Evolutionary conservation across 1,140 invertebrate genomes (phyloP).

Genomic region (Yoshiicerus persimilis): DNA sequence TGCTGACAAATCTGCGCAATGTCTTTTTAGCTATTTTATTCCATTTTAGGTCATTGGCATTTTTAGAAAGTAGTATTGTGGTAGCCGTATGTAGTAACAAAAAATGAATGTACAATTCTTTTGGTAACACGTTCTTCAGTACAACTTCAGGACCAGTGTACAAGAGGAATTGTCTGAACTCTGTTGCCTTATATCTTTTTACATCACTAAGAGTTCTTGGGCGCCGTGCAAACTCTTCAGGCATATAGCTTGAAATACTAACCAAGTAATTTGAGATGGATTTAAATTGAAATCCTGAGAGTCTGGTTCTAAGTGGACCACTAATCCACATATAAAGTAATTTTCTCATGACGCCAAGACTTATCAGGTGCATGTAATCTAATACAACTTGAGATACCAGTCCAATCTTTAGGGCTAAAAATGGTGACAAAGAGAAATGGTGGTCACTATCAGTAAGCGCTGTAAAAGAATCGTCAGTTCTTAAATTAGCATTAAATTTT

Average conservation of each 20-base stretch:
- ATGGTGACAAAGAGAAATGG: conserved; percentile 19
- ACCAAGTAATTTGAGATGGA: conserved; percentile 23
- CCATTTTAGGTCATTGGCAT: background rate
- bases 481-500: background rate
- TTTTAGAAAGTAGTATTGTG: background rate
- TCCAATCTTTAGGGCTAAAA: conserved; percentile 26
- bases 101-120: conserved; percentile 31
- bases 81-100: conserved; percentile 12
- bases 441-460: background rate
- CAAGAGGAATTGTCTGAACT: conserved; percentile 41
- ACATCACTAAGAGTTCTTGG: conserved; percentile 28
- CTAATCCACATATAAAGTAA: conserved; percentile 26
- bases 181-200: conserved; percentile 38
- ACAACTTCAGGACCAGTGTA: conserved; percentile 41
- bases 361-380: conserved; percentile 48
- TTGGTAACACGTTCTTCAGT: conserved; percentile 19
- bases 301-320: background rate
- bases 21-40: conserved; percentile 37
- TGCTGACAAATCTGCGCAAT: conserved; percentile 15
- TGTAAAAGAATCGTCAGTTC: conserved; percentile 26
- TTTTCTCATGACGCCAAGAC: conserved; percentile 42
- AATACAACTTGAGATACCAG: conserved; percentile 45
- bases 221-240: conserved; percentile 40
- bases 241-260: background rate
- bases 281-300: background rate